Evolutionary conservation across 2,113 vertebrate species (phyloP).

Genomic region (Panthera uncia): DNA sequence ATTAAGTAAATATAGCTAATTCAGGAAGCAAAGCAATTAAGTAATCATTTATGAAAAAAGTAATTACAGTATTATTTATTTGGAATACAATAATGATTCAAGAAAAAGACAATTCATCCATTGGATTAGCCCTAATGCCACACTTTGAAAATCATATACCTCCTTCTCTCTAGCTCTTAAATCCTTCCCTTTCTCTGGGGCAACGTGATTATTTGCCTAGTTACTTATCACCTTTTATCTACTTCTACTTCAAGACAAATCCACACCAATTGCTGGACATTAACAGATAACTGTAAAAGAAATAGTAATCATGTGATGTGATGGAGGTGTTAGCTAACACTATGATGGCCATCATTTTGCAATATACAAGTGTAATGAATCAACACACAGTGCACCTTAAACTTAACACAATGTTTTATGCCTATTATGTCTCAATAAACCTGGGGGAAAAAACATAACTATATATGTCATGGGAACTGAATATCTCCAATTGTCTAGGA

Average conservation of each 20-base stretch:
- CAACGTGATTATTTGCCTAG: slow-evolving; percentile 68
- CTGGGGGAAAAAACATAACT: slow-evolving; percentile 34
- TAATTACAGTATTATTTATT: slow-evolving; percentile 70
- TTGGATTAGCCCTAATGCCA: slow-evolving; percentile 70
- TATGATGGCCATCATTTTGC: neutral
- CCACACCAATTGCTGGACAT: slow-evolving; percentile 57
- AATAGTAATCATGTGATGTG: neutral
- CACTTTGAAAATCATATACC: slow-evolving; percentile 62
- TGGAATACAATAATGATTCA: slow-evolving; percentile 21
- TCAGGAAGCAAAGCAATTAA: slow-evolving; percentile 66
- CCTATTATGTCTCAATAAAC: neutral
- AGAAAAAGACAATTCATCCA: slow-evolving; percentile 42
- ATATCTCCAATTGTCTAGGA: slow-evolving; percentile 55
- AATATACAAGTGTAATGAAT: neutral
- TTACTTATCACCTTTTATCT: slow-evolving; percentile 75
- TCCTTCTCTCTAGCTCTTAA: slow-evolving; percentile 69
- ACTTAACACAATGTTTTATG: neutral
- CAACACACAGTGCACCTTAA: neutral
- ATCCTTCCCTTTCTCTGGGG: slow-evolving; percentile 61
- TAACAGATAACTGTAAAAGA: neutral
- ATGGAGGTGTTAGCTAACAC: neutral
- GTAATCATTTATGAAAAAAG: slow-evolving; percentile 71
- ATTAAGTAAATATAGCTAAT: slow-evolving; percentile 73
- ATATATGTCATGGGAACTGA: slow-evolving; percentile 58
- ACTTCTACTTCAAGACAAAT: slow-evolving; percentile 47